Evolutionary conservation across 2,113 vertebrate genomes (phyloP).

Genomic region (Bambusicola thoracicus): DNA sequence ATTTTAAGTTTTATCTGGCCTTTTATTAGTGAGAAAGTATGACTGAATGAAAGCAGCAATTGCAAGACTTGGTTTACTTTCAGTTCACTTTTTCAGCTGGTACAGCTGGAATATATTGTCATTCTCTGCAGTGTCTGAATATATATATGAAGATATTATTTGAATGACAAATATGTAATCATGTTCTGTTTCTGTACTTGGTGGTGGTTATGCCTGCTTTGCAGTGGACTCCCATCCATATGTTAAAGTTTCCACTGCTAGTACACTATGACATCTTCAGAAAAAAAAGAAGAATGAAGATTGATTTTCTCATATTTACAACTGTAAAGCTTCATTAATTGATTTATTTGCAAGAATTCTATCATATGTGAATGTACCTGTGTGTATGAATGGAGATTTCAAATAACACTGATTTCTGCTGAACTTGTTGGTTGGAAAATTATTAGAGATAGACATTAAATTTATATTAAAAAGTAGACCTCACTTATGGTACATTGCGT

Average conservation of each 20-base stretch:
- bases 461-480: background rate
- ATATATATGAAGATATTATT: background rate
- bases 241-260: background rate
- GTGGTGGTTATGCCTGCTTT: background rate
- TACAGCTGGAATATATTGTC: background rate
- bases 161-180: background rate
- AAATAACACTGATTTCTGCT: background rate
- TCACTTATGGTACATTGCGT: background rate
- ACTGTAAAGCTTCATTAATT: background rate
- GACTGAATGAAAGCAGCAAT: background rate
- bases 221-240: background rate
- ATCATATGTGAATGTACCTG: background rate
- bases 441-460: background rate
- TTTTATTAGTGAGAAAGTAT: background rate
- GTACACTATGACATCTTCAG: accelerated
- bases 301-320: background rate
- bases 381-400: background rate
- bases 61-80: background rate
- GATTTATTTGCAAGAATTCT: background rate
- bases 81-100: background rate
- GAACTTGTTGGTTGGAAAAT: background rate
- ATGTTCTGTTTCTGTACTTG: background rate
- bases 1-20: background rate
- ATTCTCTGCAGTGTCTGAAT: background rate
- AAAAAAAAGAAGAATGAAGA: background rate